phyloP scores from a whole-genome alignment of 2,113 vertebrate species.

The Phylloscopus trochiloides region DNA sequence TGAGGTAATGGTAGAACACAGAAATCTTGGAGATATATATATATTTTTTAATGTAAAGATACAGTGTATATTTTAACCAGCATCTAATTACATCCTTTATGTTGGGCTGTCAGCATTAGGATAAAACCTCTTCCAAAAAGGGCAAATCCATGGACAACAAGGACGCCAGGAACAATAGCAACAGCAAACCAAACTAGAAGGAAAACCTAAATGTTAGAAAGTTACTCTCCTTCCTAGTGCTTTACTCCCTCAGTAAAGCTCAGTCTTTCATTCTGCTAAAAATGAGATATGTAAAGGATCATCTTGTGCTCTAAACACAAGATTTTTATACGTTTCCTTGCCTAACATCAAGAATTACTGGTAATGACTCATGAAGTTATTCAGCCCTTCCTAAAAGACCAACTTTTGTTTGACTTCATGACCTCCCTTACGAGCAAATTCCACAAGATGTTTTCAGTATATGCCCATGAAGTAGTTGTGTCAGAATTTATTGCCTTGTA shows the following conservation, averaged over 20 bases:
- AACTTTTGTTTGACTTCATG: conserved; percentile 9
- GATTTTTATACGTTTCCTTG: neutral
- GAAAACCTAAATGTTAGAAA: neutral
- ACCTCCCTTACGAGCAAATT: conserved; percentile 23
- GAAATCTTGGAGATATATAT: neutral
- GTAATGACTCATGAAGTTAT: conserved; percentile 21
- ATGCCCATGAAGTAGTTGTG: neutral
- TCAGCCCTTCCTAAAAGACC: conserved; percentile 7
- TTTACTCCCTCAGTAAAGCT: neutral
- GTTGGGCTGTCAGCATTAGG: neutral
- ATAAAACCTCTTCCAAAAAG: neutral
- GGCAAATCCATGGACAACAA: neutral
- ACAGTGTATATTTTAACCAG: neutral
- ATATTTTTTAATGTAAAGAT: neutral
- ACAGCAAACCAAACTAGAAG: neutral
- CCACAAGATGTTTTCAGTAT: neutral
- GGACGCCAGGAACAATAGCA: neutral
- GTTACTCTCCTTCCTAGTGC: neutral
- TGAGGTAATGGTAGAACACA: neutral
- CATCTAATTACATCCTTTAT: neutral
- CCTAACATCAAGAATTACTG: neutral
- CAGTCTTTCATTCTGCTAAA: neutral
- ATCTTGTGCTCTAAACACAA: neutral
- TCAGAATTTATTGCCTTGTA: neutral
- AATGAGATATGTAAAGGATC: neutral